Conservation (phyloP, 2,113 vertebrate genomes). For the Ivindomyrus marchei region DNA sequence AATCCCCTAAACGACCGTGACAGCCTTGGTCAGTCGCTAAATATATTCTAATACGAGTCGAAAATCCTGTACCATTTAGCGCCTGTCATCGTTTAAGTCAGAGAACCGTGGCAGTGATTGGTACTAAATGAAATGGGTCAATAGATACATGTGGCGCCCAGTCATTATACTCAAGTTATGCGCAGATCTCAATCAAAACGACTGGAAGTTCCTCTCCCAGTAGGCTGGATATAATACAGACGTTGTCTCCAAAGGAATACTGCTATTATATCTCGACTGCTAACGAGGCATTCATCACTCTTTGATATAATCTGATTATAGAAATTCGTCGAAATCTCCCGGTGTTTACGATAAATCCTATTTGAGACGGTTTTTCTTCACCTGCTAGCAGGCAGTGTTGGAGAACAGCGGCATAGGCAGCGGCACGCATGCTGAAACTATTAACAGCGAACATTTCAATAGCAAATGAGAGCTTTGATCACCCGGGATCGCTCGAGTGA, state of each 20-base stretch:
- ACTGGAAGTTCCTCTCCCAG: slow-evolving; percentile 71
- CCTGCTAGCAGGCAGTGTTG: slow-evolving; percentile 72
- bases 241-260: slow-evolving; percentile 63
- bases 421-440: slow-evolving; percentile 69
- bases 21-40: slow-evolving; percentile 64
- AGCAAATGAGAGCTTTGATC: slow-evolving; percentile 57
- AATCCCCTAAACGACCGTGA: slow-evolving; percentile 72
- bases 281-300: slow-evolving; percentile 93
- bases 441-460: slow-evolving; percentile 55
- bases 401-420: slow-evolving; percentile 55
- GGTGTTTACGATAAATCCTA: slow-evolving; percentile 87
- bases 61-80: slow-evolving; percentile 70
- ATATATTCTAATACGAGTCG: slow-evolving; percentile 66
- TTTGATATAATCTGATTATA: slow-evolving; percentile 95
- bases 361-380: slow-evolving; percentile 74
- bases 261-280: slow-evolving; percentile 79
- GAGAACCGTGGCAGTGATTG: slow-evolving; percentile 73
- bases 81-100: slow-evolving; percentile 68
- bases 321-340: slow-evolving; percentile 88
- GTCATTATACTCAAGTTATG: slow-evolving; percentile 90
- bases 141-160: slow-evolving; percentile 82
- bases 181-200: slow-evolving; percentile 70
- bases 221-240: slow-evolving; percentile 74
- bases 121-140: slow-evolving; percentile 62
- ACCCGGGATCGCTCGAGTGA: slow-evolving; percentile 64